A percentile compares a stretch with the other conserved stretches of the same genome.
Evolutionary conservation across 1,140 invertebrate species (phyloP).

Genomic region (Campoletis sonorensis): DNA sequence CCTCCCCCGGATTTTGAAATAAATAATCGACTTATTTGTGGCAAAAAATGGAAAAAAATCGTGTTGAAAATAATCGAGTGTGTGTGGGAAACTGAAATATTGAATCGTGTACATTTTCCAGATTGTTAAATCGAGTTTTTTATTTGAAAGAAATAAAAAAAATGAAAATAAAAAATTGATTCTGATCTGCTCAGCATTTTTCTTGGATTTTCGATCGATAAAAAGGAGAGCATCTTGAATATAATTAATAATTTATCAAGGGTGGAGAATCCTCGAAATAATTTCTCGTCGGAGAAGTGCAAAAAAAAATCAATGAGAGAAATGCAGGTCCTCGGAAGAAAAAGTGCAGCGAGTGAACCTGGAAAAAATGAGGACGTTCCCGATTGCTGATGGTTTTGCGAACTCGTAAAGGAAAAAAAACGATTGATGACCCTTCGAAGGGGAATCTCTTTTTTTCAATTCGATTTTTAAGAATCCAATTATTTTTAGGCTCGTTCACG

Average conservation of each 20-base stretch:
- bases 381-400: too few relatives aligned
- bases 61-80: not conserved
- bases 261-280: not conserved
- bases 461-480: not conserved
- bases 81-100: not conserved
- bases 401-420: too few relatives aligned
- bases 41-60: not conserved
- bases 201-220: not conserved
- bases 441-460: too few relatives aligned
- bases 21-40: not conserved
- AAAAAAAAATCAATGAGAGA: not conserved
- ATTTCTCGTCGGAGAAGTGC: not conserved
- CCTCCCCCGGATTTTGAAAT: not conserved
- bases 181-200: not conserved
- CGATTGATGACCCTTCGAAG: too few relatives aligned
- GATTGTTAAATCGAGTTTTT: not conserved
- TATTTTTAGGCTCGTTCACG: constrained; percentile 83
- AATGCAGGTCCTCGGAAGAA: not conserved
- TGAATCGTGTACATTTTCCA: not conserved
- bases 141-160: not conserved
- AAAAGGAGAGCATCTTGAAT: not conserved
- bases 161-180: too few relatives aligned
- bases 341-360: not conserved
- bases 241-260: not conserved
- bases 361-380: too few relatives aligned